These are phyloP conservation scores for Batillaria attramentaria DNA, from an alignment of 1,140 invertebrate species.

Conservation along the genomic window DNA sequence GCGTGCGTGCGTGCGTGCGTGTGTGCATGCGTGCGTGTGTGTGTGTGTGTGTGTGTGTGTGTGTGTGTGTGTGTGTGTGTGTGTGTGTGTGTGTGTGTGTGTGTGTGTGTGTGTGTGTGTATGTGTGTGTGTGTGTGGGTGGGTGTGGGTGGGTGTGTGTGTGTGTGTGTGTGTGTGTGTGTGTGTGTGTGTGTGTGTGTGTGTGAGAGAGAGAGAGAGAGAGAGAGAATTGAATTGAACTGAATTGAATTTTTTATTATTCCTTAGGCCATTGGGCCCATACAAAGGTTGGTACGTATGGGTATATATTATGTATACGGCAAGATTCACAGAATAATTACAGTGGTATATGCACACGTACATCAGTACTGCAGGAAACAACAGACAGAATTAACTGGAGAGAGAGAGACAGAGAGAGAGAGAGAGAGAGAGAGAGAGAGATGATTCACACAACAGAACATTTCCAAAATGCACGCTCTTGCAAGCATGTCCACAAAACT, in stretches of 20 bases:
- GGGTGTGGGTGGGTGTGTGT: background rate
- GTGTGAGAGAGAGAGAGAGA: background rate
- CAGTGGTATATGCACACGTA: background rate
- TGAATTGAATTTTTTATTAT: no score
- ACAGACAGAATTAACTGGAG: no score
- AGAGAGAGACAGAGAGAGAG: no score
- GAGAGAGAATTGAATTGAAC: background rate
- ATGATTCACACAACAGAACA: no score
- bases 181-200: background rate
- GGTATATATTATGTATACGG: background rate
- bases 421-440: no score
- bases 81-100: background rate
- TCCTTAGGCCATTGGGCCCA: no score
- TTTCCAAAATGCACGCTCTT: no score
- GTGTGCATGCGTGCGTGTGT: slow-evolving; percentile 1
- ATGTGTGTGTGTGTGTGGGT: background rate
- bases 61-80: background rate
- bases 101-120: background rate
- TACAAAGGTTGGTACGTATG: no score
- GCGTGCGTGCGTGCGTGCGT: background rate
- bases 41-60: slow-evolving; percentile 16
- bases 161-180: background rate
- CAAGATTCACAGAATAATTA: background rate
- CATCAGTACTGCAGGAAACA: no score
- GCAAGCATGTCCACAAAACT: no score